phyloP scores from a whole-genome alignment of 92 coral and sea anemone species.

The Phenganax marumi region DNA sequence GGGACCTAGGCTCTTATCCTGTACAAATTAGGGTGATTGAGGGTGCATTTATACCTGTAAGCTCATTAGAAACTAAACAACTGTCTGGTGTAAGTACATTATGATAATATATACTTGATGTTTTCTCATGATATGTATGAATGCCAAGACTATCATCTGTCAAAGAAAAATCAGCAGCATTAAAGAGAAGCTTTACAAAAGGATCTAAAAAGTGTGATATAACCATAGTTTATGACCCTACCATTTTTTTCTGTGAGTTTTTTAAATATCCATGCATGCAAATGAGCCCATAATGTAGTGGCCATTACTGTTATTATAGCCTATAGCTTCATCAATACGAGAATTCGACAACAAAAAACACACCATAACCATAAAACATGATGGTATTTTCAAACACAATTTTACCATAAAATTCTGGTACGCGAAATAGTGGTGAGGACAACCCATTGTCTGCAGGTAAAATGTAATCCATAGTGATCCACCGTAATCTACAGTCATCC shows the following conservation, averaged over 20 bases:
- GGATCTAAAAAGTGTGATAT: background rate
- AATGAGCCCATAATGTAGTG: conserved; percentile 84
- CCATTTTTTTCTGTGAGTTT: conserved; percentile 65
- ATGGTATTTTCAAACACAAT: background rate
- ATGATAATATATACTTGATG: conserved; percentile 42
- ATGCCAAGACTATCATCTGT: conserved; percentile 78
- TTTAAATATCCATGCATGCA: conserved; percentile 77
- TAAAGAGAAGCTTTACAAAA: background rate
- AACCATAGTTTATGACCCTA: conserved; percentile 13
- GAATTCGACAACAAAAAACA: too few species aligned
- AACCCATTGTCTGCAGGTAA: background rate
- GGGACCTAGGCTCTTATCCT: too few species aligned
- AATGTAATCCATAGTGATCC: too few species aligned
- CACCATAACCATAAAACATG: background rate
- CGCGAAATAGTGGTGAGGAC: background rate
- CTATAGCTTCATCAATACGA: background rate
- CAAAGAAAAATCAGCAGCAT: background rate
- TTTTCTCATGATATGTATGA: conserved; percentile 81
- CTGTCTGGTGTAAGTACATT: background rate
- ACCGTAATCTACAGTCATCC: too few species aligned
- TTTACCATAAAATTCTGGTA: too few species aligned
- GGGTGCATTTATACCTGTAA: background rate
- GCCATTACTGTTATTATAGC: conserved; percentile 32
- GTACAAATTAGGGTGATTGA: too few species aligned
- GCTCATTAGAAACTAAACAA: background rate